Conservation (phyloP, 2,113 vertebrate species). For the Menidia beryllina region DNA sequence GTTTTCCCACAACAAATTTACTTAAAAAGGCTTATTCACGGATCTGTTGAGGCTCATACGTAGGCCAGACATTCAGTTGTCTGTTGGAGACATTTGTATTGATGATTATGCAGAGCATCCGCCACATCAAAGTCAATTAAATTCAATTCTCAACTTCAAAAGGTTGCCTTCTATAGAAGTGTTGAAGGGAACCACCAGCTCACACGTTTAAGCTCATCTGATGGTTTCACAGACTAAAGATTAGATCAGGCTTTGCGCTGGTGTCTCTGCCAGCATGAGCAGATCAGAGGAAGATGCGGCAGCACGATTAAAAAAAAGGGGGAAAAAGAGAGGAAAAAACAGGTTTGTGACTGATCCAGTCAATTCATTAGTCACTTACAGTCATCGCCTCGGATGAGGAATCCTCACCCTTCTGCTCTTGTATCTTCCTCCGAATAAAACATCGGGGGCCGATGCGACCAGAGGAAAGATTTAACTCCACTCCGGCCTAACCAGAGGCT, state of each 20-base stretch:
- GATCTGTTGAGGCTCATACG: constrained; percentile 12
- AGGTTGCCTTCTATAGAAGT: constrained; percentile 27
- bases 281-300: constrained; percentile 62
- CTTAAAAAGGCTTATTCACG: constrained; percentile 17
- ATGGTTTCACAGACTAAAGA: constrained; percentile 58
- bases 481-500: constrained; percentile 6
- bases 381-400: constrained; percentile 44
- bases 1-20: constrained; percentile 37
- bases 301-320: constrained; percentile 47
- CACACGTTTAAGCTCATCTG: constrained; percentile 43
- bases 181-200: constrained; percentile 38
- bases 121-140: constrained; percentile 54
- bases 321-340: constrained; percentile 9
- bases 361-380: constrained; percentile 57
- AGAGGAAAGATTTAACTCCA: constrained; percentile 37
- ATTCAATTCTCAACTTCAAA: constrained; percentile 44
- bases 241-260: constrained; percentile 48
- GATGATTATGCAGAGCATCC: constrained; percentile 26
- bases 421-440: constrained; percentile 40
- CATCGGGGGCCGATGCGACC: constrained; percentile 39
- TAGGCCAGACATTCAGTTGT: constrained; percentile 6
- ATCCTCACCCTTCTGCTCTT: constrained; percentile 36
- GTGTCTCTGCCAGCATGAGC: constrained; percentile 45
- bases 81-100: constrained; percentile 1
- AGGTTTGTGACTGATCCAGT: constrained; percentile 53